Percentiles rank a stretch among this genome's conserved stretches.
These are phyloP conservation scores for Fragum sueziense DNA, from an alignment of 2,888 invertebrate species.

Conservation along the genomic window DNA sequence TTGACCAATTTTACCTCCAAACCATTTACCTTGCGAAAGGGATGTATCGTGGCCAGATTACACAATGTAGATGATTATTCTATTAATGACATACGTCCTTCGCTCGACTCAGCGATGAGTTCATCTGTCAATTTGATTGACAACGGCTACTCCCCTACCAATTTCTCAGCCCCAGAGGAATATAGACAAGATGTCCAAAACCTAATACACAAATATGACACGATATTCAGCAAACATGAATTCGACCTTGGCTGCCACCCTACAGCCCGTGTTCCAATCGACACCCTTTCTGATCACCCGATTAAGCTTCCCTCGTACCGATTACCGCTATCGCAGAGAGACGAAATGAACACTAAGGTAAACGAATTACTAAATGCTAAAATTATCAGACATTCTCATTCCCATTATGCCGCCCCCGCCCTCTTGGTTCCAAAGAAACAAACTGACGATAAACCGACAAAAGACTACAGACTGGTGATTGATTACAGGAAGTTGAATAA, in stretches of 20 bases:
- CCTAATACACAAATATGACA: background rate
- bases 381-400: background rate
- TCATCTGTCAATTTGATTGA: background rate
- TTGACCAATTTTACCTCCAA: background rate
- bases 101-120: background rate
- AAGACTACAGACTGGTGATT: background rate
- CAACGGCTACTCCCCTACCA: background rate
- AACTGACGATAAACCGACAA: background rate
- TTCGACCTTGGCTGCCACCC: background rate
- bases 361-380: background rate
- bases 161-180: background rate
- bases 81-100: background rate
- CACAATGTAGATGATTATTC: background rate
- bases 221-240: background rate
- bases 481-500: constrained; percentile 1
- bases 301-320: background rate
- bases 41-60: background rate
- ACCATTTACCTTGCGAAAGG: background rate
- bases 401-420: background rate
- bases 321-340: background rate
- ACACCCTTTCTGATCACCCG: background rate
- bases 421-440: background rate
- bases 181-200: background rate
- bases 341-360: background rate
- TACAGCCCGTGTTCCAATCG: background rate